Evolutionary conservation across 2,797 vertebrate genomes (phyloP), one percentile per base, ranked within the genome.

Genomic region (Eupleurogrammus muticus): DNA sequence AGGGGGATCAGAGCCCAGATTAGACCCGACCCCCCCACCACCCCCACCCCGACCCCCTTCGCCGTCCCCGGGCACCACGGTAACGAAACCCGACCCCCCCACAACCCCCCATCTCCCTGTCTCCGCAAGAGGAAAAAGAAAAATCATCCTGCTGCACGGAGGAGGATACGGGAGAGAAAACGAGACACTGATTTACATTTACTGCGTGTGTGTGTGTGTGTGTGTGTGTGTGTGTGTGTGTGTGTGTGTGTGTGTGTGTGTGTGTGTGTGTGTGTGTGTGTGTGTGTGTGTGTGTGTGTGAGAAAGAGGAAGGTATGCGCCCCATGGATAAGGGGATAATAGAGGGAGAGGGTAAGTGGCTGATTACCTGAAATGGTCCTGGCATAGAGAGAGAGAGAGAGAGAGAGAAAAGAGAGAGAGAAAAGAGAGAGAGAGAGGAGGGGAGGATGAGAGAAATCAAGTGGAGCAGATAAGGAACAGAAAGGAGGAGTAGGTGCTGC

Each of bases 1-100:
- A n/a, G 28, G 75, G 85, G 89, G 89, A 92, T 92, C 91, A 90
- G 81, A 88, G 88, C 85, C 80, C 69, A 82, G 91, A 92, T 92
- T 91, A 90, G 73, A 90, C 87, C 82, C 81, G 55, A 80, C 75
- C n/a, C n/a, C n/a, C n/a, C n/a, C n/a, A n/a, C n/a, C n/a, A n/a
- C n/a, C n/a, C n/a, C n/a, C n/a, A n/a, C n/a, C n/a, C n/a, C 84
- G 75, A 89, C 84, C 89, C 76, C 80, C n/a, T n/a, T 90, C 62
- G 16, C 82, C 75, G 67, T 89, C 85, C 84, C 72, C 50, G 65
- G 87, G 80, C 86, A 82, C 68, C 23, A 9, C 51, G 10, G 66
- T 38, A 75, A 66, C 63, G 79, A 88, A 89, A 92, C 82, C 70
- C 19, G 73, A 89, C 52, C 81, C 74, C 38, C 28, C 28, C 6